Evolutionary conservation across 2,888 invertebrate species (phyloP).

Genomic region (Coecobrya sp.): DNA sequence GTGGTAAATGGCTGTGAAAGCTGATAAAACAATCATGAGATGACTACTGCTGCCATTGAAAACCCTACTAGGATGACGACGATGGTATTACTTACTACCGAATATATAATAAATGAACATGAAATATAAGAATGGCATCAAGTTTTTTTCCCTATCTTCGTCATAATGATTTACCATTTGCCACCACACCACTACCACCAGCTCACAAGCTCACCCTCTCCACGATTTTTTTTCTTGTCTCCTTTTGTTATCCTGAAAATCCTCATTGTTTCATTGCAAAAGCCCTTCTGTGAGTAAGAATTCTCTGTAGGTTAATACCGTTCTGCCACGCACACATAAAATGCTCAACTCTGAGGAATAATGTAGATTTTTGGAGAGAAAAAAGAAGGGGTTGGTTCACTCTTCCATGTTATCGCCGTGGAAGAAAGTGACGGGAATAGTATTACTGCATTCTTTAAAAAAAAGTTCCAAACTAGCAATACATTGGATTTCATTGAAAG

Average conservation of each 20-base stretch:
- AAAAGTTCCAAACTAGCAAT: neutral
- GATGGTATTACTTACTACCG: conserved; percentile 42
- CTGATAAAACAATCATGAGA: conserved; percentile 82
- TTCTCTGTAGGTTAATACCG: conserved; percentile 79
- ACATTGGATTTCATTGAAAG: conserved; percentile 56
- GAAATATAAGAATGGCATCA: conserved; percentile 63
- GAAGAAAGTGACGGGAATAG: neutral
- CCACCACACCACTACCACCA: neutral
- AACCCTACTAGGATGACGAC: neutral
- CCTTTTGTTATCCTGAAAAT: conserved; percentile 29
- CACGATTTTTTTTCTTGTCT: conserved; percentile 44
- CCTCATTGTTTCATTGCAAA: conserved; percentile 51
- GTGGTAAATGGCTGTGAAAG: conserved; percentile 83
- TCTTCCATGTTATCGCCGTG: neutral
- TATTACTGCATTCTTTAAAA: neutral
- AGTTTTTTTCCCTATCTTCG: conserved; percentile 40
- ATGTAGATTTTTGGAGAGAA: conserved; percentile 2
- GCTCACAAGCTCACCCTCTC: conserved; percentile 26
- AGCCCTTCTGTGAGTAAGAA: conserved; percentile 21
- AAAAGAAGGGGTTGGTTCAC: conserved; percentile 66
- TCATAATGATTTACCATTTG: conserved; percentile 68
- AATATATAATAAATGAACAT: conserved; percentile 72
- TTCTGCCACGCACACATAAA: conserved; percentile 46
- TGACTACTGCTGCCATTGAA: conserved; percentile 48
- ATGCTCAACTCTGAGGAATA: neutral